A percentile compares a stretch with the other conserved stretches of the same genome.
Conservation (phyloP, 2,113 vertebrate species). For the Ptychochromis oligacanthus region DNA sequence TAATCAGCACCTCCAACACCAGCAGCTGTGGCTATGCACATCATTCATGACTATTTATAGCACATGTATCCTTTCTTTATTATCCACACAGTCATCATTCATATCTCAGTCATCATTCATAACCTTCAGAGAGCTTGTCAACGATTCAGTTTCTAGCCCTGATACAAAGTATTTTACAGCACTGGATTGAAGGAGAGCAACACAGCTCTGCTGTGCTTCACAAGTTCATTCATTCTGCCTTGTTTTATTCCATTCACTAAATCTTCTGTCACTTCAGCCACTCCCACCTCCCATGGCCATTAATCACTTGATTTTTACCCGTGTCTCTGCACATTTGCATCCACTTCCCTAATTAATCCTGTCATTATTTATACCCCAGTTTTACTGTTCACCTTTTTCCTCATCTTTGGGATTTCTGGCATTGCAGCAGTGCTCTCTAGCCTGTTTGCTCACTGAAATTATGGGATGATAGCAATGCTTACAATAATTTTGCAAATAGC, state of each 20-base stretch:
- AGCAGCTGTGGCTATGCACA: neutral
- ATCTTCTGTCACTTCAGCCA: neutral
- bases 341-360: conserved; percentile 12
- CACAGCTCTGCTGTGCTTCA: neutral
- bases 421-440: neutral
- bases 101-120: neutral
- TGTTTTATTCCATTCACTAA: neutral
- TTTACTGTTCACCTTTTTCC: neutral
- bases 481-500: neutral
- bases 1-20: neutral
- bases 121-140: rapidly evolving
- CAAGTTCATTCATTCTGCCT: neutral
- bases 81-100: neutral
- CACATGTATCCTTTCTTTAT: neutral
- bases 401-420: neutral
- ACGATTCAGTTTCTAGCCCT: neutral
- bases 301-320: neutral
- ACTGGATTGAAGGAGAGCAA: neutral
- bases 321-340: neutral
- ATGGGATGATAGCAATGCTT: neutral
- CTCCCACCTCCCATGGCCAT: neutral
- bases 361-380: neutral
- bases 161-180: neutral
- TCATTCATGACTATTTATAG: neutral
- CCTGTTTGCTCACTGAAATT: neutral